These are phyloP conservation scores for Platygyra sinensis DNA, from an alignment of 64 coral and sea anemone species.

Conservation along the genomic window DNA sequence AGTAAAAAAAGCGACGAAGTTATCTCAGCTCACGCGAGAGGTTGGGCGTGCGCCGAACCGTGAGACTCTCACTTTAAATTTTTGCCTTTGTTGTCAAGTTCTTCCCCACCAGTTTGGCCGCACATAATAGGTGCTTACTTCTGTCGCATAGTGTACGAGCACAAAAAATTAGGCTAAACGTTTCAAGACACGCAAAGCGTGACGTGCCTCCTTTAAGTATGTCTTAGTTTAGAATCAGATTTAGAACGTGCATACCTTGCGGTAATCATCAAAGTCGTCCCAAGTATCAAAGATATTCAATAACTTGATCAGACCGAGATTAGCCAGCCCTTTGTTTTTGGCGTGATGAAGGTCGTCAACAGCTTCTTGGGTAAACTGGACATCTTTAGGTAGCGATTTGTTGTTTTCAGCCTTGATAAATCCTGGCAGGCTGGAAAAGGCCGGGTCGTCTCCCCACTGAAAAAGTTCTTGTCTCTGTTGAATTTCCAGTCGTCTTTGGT, in stretches of 20 bases:
- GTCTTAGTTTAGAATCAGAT: not conserved
- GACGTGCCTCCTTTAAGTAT: no score
- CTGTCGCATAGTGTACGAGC: no score
- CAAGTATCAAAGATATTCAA: constrained; percentile 60
- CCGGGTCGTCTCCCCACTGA: constrained; percentile 51
- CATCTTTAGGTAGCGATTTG: constrained; percentile 60
- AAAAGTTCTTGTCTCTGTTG: constrained; percentile 71
- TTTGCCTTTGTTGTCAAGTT: no score
- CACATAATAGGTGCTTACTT: no score
- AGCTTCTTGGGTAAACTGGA: constrained; percentile 70
- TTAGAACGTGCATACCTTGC: constrained; percentile 50
- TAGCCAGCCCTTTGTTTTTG: constrained; percentile 47
- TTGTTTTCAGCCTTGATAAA: constrained; percentile 36
- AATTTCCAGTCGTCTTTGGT: constrained; percentile 70
- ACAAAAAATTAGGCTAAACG: no score
- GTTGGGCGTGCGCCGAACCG: no score
- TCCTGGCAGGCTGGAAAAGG: constrained; percentile 56
- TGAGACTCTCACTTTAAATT: no score
- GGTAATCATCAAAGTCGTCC: constrained; percentile 77
- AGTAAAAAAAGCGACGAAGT: no score
- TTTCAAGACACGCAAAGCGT: no score
- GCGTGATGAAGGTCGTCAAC: constrained; percentile 59
- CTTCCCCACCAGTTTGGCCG: no score
- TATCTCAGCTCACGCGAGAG: no score
- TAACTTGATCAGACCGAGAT: constrained; percentile 64